Evolutionary conservation across 2,797 vertebrate genomes (phyloP).

Genomic region (Tokudaia tokunoshimensis): DNA sequence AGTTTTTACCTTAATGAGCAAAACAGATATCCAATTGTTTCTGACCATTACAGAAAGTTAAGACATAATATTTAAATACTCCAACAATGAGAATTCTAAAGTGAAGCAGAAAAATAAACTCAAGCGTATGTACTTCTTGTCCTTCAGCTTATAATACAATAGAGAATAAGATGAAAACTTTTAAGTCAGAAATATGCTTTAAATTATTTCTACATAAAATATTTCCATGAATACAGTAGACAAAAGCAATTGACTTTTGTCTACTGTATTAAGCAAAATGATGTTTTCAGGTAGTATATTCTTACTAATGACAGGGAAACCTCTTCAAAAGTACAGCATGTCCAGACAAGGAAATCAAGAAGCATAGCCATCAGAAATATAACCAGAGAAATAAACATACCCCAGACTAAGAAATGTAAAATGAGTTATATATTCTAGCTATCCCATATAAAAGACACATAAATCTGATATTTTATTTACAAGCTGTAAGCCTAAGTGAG

Average conservation of each 20-base stretch:
- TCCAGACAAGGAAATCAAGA: not conserved
- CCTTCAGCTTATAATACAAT: conserved; percentile 38
- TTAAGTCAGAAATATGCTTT: conserved; percentile 45
- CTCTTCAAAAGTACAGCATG: not conserved
- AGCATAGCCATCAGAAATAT: not conserved
- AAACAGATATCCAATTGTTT: not conserved
- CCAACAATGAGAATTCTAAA: conserved; percentile 30
- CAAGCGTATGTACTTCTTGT: not conserved
- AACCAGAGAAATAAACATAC: not conserved
- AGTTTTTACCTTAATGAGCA: not conserved
- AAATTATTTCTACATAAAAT: conserved; percentile 38
- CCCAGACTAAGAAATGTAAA: not conserved
- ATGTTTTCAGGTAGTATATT: not conserved
- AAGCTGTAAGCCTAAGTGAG: not conserved
- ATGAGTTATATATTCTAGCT: not conserved
- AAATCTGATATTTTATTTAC: not conserved
- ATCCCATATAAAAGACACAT: not conserved
- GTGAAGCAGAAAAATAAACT: not conserved
- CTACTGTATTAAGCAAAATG: conserved; percentile 22
- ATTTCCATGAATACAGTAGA: conserved; percentile 12
- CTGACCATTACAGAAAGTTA: conserved; percentile 22
- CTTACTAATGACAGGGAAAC: not conserved
- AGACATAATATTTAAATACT: conserved; percentile 12
- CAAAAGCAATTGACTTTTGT: not conserved
- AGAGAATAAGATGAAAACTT: not conserved